These are phyloP conservation scores for Oryzias sinensis DNA, from an alignment of 2,797 vertebrate species.

Conservation along the genomic window DNA sequence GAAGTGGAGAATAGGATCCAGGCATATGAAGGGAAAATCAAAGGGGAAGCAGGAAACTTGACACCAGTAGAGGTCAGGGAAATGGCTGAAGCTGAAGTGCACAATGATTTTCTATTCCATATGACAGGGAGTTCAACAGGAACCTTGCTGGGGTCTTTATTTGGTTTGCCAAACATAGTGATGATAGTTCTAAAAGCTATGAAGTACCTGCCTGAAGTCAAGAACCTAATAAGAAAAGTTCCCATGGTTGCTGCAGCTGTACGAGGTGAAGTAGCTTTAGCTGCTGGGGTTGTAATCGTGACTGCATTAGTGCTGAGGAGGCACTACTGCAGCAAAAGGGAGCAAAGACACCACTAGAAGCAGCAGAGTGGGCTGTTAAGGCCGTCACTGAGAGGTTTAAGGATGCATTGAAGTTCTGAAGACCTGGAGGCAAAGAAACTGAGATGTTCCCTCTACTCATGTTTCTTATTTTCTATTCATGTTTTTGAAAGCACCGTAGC, in stretches of 20 bases:
- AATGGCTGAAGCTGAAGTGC: constrained; percentile 12
- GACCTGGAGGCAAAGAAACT: too few species aligned
- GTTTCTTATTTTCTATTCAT: too few species aligned
- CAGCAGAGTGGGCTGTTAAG: fast-evolving
- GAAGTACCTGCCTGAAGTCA: fast-evolving
- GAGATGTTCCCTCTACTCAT: too few species aligned
- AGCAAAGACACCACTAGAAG: neutral
- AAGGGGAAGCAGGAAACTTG: neutral
- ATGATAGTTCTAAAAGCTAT: neutral
- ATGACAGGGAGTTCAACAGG: constrained; percentile 20
- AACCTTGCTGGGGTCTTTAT: constrained; percentile 25
- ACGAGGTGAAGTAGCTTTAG: fast-evolving
- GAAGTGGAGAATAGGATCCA: constrained; percentile 23
- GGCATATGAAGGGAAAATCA: neutral
- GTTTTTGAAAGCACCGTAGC: too few species aligned
- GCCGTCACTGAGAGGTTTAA: neutral
- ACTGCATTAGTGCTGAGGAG: too few species aligned
- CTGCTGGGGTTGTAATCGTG: fast-evolving
- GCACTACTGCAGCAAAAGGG: neutral
- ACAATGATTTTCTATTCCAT: neutral
- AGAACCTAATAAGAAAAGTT: fast-evolving
- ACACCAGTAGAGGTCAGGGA: constrained; percentile 9
- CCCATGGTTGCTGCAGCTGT: fast-evolving
- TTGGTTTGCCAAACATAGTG: neutral
- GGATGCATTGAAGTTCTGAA: too few species aligned